Conservation (phyloP, 2,888 invertebrate species). For the Eledone cirrhosa region DNA sequence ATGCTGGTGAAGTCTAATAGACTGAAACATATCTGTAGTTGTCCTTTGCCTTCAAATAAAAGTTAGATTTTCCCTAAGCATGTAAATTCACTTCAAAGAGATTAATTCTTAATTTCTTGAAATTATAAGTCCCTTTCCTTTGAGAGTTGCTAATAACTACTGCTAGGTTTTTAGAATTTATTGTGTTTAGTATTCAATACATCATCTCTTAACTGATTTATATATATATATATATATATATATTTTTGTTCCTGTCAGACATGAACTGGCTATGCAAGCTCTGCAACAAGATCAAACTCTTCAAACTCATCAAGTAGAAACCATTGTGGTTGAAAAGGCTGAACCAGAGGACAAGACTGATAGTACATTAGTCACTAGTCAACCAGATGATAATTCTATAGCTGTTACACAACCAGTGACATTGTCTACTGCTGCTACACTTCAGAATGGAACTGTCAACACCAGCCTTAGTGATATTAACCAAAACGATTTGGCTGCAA, state of each 20-base stretch:
- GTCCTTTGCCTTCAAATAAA: no score
- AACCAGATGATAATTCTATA: neutral
- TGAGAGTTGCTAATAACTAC: no score
- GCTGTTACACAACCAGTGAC: slow-evolving; percentile 26
- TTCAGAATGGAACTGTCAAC: slow-evolving; percentile 42
- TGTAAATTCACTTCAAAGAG: no score
- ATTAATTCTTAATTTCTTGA: no score
- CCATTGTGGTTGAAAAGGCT: neutral
- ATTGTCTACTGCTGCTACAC: slow-evolving; percentile 32
- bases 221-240: no score
- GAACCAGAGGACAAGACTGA: neutral
- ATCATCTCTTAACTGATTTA: no score
- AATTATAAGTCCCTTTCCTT: no score
- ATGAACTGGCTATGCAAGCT: slow-evolving; percentile 68
- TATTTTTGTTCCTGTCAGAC: slow-evolving; percentile 49
- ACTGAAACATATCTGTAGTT: no score
- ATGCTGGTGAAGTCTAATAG: no score
- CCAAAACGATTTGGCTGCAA: slow-evolving; percentile 11
- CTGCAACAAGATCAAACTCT: slow-evolving; percentile 36
- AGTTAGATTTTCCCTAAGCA: no score
- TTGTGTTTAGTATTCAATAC: no score
- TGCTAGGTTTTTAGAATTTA: no score
- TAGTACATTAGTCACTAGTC: neutral
- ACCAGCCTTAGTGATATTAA: slow-evolving; percentile 23
- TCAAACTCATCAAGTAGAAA: slow-evolving; percentile 35